Base-by-base conservation (phyloP, 2,888 invertebrate species). In the Macroteleia sp. region DNA sequence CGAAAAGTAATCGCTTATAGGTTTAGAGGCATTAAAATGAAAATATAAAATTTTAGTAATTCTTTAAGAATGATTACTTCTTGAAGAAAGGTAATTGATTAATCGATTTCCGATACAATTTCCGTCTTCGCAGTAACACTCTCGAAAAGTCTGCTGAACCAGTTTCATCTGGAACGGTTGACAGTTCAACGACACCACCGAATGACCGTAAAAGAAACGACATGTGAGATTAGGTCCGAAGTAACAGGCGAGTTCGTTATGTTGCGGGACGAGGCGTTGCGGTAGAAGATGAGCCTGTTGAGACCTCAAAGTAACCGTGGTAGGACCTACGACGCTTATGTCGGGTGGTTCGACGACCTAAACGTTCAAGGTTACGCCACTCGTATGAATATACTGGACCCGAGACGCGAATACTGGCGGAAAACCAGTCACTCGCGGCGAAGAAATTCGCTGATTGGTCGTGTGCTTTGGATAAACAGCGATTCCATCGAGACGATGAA, bases 271-370 rank as follows among this genome's bases (percentile, higher is more conserved):
- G 62, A 67, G 61, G 36, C 50, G 59, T 50, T 44, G 44, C 22
- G 52, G 36, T 30, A 48, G 62, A 69, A 59, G 57, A 71, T 34
- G 52, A 61, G 52, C 22, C 52, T 52, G 57, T 61, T 44, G 41
- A 78, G 54, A 74, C 74, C 48, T 74, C 61, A 78, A 74, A 74
- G 73, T 70, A 44, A 62, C 59, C 70, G 50, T 48, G 59, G 64
- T 64, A 70, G 76, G 70, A 77, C 64, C 70, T 70, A 57, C 57
- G 70, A 70, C 46, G 64, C 50, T 70, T 54, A 61, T 73, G 79
- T 80, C 82, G 82, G 82, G 82, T 86, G 83, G 89, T 88, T 89
- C 88, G 86, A 87, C 81, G 89, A 89, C 88, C 87, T 77, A 81
- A 77, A 80, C 83, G 83, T 85, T 86, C 88, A 89, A 87, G 88